Evolutionary conservation across 2,888 invertebrate genomes (phyloP).

Genomic region (Xestia xanthographa): DNA sequence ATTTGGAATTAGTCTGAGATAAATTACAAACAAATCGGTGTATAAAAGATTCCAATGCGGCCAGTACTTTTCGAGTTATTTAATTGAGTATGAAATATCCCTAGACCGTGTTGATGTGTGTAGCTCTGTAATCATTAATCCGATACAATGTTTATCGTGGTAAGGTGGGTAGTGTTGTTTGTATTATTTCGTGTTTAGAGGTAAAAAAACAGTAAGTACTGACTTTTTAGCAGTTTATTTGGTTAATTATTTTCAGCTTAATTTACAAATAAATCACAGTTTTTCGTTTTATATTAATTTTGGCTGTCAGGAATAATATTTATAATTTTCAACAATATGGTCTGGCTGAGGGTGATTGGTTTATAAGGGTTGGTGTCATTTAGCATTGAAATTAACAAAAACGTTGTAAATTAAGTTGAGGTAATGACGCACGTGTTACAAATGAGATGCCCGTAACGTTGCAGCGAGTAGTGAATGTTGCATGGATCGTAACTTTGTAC

Average conservation of each 20-base stretch:
- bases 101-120: too few species aligned
- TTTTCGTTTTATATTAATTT: slow-evolving; percentile 8
- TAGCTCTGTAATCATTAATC: slow-evolving; percentile 34
- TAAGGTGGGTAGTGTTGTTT: slow-evolving; percentile 44
- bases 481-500: slow-evolving; percentile 46
- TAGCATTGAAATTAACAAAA: background rate
- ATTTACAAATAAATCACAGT: slow-evolving; percentile 42
- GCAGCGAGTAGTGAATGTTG: slow-evolving; percentile 49
- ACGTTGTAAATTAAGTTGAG: slow-evolving; percentile 60
- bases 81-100: too few species aligned
- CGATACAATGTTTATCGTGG: slow-evolving; percentile 23
- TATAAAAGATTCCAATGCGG: too few species aligned
- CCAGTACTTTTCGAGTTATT: too few species aligned
- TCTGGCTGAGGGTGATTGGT: background rate
- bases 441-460: slow-evolving; percentile 34
- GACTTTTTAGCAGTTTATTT: slow-evolving; percentile 24
- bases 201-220: slow-evolving; percentile 60
- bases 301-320: slow-evolving; percentile 5
- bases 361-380: background rate
- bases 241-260: slow-evolving; percentile 46
- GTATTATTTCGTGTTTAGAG: slow-evolving; percentile 37
- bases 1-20: too few species aligned
- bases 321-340: background rate
- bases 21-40: too few species aligned
- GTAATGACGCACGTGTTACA: slow-evolving; percentile 23